Percentiles rank a stretch among this genome's conserved stretches.
Evolutionary conservation across 2,113 vertebrate genomes (phyloP).

Genomic region (Eublepharis macularius): DNA sequence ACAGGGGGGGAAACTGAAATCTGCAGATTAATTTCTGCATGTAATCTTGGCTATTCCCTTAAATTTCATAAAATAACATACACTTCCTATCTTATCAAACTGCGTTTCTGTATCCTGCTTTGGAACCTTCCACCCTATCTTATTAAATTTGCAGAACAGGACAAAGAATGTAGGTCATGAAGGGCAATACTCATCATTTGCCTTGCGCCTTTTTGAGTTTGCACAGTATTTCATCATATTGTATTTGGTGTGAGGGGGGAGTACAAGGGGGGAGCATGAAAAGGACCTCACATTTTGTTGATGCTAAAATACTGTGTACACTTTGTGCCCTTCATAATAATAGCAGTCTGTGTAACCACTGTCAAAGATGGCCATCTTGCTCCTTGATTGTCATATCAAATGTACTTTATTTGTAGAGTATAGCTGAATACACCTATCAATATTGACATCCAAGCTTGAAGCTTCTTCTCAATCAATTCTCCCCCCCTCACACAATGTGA

Average conservation of each 20-base stretch:
- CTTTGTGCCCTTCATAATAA: background rate
- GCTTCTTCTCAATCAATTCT: background rate
- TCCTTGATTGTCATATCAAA: background rate
- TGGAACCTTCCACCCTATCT: constrained; percentile 1
- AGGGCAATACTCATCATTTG: background rate
- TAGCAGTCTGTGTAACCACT: background rate
- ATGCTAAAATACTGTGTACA: background rate
- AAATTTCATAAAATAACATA: constrained; percentile 26
- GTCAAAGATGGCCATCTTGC: background rate
- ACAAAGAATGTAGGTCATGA: constrained; percentile 29
- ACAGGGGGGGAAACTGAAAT: background rate
- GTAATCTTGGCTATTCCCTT: background rate
- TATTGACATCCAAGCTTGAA: background rate
- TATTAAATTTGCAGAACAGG: constrained; percentile 28
- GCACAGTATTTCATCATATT: background rate
- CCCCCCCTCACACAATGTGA: background rate
- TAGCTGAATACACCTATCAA: background rate
- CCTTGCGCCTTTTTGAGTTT: constrained; percentile 18
- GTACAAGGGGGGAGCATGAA: too few relatives aligned
- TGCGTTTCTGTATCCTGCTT: background rate
- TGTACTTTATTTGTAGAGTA: background rate
- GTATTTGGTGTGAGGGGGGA: too few relatives aligned
- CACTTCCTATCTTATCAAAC: constrained; percentile 11
- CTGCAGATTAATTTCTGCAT: rapidly evolving
- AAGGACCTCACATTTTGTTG: background rate